phyloP scores from a whole-genome alignment of 2,113 vertebrate species.

The Vombatus ursinus region DNA sequence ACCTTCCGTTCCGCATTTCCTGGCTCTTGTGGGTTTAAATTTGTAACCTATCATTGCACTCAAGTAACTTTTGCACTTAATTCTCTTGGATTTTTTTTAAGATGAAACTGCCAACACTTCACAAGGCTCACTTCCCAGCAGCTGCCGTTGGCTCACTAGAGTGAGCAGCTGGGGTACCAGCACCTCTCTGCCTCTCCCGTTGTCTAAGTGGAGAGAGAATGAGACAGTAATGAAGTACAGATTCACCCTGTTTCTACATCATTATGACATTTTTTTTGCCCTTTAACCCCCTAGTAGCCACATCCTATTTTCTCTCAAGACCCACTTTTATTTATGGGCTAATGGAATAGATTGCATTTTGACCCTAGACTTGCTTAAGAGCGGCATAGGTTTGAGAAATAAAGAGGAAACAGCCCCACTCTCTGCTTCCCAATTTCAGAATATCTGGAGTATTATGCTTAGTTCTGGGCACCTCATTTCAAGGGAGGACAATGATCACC shows the following conservation, averaged over 20 bases:
- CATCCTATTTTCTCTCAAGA: constrained; percentile 1
- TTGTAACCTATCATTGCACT: constrained; percentile 51
- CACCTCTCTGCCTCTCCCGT: not conserved
- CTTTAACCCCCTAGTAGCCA: not conserved
- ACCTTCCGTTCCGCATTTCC: constrained; percentile 32
- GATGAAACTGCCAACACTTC: not conserved
- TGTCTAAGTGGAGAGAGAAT: not conserved
- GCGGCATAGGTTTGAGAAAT: not conserved
- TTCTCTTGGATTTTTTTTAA: constrained; percentile 30
- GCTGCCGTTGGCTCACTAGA: not conserved
- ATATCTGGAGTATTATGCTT: not conserved
- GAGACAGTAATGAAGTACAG: not conserved
- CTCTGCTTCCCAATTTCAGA: not conserved
- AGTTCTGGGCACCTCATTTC: not conserved
- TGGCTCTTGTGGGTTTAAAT: constrained; percentile 58
- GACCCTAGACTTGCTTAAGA: not conserved
- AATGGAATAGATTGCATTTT: not conserved
- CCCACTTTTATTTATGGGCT: not conserved
- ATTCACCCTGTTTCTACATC: not conserved
- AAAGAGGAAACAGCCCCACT: not conserved
- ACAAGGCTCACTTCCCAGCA: not conserved
- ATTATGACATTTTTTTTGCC: not conserved
- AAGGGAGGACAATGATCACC: not conserved
- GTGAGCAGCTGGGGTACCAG: not conserved
- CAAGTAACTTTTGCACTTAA: constrained; percentile 62